phyloP scores from a whole-genome alignment of 2,113 vertebrate species.

The Barnardius zonarius region DNA sequence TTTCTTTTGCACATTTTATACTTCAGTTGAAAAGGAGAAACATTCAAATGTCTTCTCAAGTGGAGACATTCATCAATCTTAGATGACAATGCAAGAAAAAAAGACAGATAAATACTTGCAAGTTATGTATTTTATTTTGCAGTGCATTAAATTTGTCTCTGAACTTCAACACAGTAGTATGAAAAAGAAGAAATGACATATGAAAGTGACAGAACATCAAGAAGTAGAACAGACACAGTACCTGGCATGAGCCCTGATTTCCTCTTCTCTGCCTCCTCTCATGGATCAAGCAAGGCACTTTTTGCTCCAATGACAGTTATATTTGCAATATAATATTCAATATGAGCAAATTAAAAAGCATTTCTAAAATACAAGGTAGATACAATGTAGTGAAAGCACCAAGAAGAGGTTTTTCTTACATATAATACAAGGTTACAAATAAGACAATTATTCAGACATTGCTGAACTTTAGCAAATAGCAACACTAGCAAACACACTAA shows the following conservation, averaged over 20 bases:
- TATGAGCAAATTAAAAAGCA: not conserved
- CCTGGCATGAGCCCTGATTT: not conserved
- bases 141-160: not conserved
- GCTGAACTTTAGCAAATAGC: not conserved
- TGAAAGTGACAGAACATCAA: constrained; percentile 11
- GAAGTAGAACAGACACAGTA: not conserved
- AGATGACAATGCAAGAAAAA: constrained; percentile 29
- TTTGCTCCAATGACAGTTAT: not conserved
- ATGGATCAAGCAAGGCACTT: not conserved
- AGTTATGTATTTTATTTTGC: not conserved
- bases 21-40: not conserved
- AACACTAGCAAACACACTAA: not conserved
- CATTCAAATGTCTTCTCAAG: not conserved
- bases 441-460: not conserved
- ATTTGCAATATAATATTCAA: not conserved
- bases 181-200: constrained; percentile 18
- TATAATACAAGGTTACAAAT: not conserved
- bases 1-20: not conserved
- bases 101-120: constrained; percentile 14
- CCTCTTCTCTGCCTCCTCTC: not conserved
- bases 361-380: not conserved
- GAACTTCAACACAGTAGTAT: not conserved
- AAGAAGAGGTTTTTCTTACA: not conserved
- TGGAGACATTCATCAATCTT: not conserved
- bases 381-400: not conserved